Percentiles rank a stretch among this genome's conserved stretches.
phyloP scores from a whole-genome alignment of 2,888 invertebrate species.

The Dendrolimus houi region DNA sequence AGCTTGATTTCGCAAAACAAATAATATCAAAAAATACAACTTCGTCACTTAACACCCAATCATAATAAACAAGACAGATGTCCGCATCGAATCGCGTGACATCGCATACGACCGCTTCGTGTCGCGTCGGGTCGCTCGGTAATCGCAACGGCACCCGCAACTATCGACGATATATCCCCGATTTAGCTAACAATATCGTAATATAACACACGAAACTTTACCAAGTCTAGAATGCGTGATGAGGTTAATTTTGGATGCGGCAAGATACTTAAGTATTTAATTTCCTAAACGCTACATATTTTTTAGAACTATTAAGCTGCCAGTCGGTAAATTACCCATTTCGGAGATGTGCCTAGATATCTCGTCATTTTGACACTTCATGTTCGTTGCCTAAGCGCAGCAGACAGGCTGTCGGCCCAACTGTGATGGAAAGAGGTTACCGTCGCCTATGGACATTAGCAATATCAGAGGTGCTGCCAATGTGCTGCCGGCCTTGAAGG shows the following conservation, averaged over 20 bases:
- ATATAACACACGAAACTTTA: constrained; percentile 24
- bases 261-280: too few relatives aligned
- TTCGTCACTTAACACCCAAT: constrained; percentile 11
- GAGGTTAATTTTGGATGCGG: constrained; percentile 2
- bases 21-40: neutral
- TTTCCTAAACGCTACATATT: too few relatives aligned
- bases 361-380: too few relatives aligned
- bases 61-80: constrained; percentile 22
- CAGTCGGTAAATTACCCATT: too few relatives aligned
- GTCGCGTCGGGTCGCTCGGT: constrained; percentile 1
- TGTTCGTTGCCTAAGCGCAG: too few relatives aligned
- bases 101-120: neutral
- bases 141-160: constrained; percentile 16
- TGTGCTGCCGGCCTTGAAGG: too few relatives aligned
- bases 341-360: too few relatives aligned
- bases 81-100: constrained; percentile 2
- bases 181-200: constrained; percentile 42
- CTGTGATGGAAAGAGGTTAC: too few relatives aligned
- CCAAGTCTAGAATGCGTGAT: constrained; percentile 1
- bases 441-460: too few relatives aligned
- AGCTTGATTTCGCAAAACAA: neutral
- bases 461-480: too few relatives aligned
- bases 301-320: too few relatives aligned
- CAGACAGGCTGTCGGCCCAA: too few relatives aligned
- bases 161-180: constrained; percentile 26